Percentiles rank a stretch among this genome's conserved stretches.
These are phyloP conservation scores for Catalaphyllia jardinei DNA, from an alignment of 64 coral and sea anemone genomes.

Conservation along the genomic window DNA sequence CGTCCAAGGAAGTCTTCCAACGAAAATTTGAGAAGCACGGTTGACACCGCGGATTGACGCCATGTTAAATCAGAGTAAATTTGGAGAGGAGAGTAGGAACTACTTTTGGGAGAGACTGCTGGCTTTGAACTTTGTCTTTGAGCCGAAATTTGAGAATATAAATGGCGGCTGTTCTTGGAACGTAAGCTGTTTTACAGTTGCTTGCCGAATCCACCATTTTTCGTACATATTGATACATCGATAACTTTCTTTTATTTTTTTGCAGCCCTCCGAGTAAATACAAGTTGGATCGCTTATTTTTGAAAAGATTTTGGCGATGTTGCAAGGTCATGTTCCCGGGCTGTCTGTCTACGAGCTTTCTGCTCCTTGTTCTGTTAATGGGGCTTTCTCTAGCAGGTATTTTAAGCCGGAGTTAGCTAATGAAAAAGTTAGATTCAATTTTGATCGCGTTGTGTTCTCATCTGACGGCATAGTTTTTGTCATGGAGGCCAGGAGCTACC, in stretches of 20 bases:
- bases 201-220: neutral
- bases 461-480: too few species aligned
- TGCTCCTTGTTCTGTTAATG: conserved; percentile 78
- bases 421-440: too few species aligned
- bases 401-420: too few species aligned
- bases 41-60: too few species aligned
- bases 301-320: conserved; percentile 76
- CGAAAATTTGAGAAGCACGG: conserved; percentile 56
- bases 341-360: conserved; percentile 60
- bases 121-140: neutral
- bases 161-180: neutral
- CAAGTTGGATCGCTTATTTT: conserved; percentile 81
- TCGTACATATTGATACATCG: too few species aligned
- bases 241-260: neutral
- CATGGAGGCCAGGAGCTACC: too few species aligned
- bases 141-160: neutral
- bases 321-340: conserved; percentile 79
- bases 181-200: neutral
- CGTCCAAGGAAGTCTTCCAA: conserved; percentile 83
- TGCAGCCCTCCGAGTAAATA: neutral
- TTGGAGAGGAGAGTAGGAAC: neutral
- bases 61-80: conserved; percentile 56
- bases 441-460: too few species aligned
- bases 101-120: neutral
- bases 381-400: conserved; percentile 80